phyloP scores from a whole-genome alignment of 92 coral and sea anemone species.

The Plumapathes pennacea region DNA sequence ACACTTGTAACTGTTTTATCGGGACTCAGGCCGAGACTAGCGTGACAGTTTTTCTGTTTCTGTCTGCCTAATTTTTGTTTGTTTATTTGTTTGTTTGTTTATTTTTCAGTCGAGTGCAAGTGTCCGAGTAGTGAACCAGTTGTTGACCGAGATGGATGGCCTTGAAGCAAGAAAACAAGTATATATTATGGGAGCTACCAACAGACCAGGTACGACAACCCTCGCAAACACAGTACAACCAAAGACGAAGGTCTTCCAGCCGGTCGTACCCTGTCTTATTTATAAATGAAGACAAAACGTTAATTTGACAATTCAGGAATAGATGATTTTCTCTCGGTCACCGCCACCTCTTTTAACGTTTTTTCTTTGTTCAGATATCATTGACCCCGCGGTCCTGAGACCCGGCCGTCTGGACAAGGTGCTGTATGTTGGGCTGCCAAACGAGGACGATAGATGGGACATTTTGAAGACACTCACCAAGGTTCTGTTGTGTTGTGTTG shows the following conservation, averaged over 20 bases:
- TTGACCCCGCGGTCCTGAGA: constrained; percentile 93
- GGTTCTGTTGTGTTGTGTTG: constrained; percentile 27
- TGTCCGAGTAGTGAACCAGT: constrained; percentile 96
- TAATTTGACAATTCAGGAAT: too few relatives aligned
- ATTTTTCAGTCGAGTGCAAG: constrained; percentile 76
- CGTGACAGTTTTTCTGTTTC: background rate
- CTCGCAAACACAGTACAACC: too few relatives aligned
- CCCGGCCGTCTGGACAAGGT: constrained; percentile 98
- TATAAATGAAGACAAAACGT: too few relatives aligned
- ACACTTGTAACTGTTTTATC: too few relatives aligned
- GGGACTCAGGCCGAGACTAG: too few relatives aligned
- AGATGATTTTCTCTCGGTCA: too few relatives aligned
- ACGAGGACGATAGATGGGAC: constrained; percentile 74
- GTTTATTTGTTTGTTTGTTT: background rate
- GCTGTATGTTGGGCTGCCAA: constrained; percentile 91
- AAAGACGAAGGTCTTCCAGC: too few relatives aligned
- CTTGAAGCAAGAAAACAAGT: constrained; percentile 96
- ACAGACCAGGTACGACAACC: constrained; percentile 99
- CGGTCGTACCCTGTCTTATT: too few relatives aligned
- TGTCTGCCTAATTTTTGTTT: too few relatives aligned
- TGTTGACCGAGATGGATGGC: constrained; percentile 99
- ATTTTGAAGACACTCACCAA: constrained; percentile 88
- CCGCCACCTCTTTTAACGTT: too few relatives aligned
- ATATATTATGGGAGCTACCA: constrained; percentile 96
- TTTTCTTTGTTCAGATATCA: constrained; percentile 60